These are phyloP conservation scores for Myotis daubentonii DNA, from an alignment of 2,797 vertebrate species.

Conservation along the genomic window DNA sequence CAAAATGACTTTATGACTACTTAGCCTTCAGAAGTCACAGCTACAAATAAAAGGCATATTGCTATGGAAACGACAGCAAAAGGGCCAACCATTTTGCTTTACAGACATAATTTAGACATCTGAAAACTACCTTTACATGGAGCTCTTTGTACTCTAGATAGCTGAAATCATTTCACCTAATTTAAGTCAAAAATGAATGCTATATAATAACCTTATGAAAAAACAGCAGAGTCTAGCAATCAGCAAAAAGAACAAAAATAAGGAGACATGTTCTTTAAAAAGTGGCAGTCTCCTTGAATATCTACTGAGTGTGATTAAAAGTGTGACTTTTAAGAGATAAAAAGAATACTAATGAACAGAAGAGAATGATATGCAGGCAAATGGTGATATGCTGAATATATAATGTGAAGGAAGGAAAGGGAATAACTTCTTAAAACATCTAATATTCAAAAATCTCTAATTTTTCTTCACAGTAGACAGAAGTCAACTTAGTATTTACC, in stretches of 20 bases:
- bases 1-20: slow-evolving; percentile 11
- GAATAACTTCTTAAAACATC: not conserved
- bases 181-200: slow-evolving; percentile 25
- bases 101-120: slow-evolving; percentile 67
- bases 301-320: not conserved
- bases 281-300: not conserved
- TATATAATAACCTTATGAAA: slow-evolving; percentile 23
- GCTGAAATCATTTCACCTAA: slow-evolving; percentile 52
- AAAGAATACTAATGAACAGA: not conserved
- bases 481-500: not conserved
- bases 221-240: not conserved
- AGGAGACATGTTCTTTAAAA: not conserved
- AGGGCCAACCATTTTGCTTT: slow-evolving; percentile 60
- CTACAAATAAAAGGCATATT: slow-evolving; percentile 66
- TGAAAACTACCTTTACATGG: slow-evolving; percentile 62
- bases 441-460: not conserved
- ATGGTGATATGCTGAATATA: not conserved
- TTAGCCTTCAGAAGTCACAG: slow-evolving; percentile 55
- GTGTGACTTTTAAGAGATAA: slow-evolving; percentile 25
- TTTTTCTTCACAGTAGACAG: slow-evolving; percentile 3
- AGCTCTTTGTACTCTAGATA: slow-evolving; percentile 53
- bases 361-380: not conserved
- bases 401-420: not conserved
- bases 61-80: slow-evolving; percentile 71
- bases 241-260: slow-evolving; percentile 19